Evolutionary conservation across 2,113 vertebrate genomes (phyloP), one percentile per base, ranked within the genome.

Genomic region (Stomatorhinus ivindoensis): DNA sequence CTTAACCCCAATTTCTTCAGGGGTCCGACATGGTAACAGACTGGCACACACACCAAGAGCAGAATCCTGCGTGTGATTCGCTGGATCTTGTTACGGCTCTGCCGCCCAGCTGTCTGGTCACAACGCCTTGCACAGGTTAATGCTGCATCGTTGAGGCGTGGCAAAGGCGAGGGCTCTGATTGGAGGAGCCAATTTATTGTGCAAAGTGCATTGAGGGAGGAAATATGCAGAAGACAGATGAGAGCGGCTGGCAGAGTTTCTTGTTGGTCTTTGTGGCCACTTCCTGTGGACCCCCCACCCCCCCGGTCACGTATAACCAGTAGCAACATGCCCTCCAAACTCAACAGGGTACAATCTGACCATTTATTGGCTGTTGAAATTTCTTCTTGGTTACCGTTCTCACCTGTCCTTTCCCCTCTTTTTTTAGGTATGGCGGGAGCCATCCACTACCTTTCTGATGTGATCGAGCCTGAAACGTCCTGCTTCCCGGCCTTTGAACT

Each of bases 401-500:
- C 4, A 80, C 2, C 3, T 50, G 58, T 19, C 10, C 48, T 46
- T 91, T 86, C 46, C 21, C 10, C 91, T 46, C 44, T 46, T 90
- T 50, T 55, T 93, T 89, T 92, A 99, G 98, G 98, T 85, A 99
- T 99, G 98, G 98, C 98, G 0, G 98, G 98, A 51, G 94, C 98
- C 9, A 95, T 99, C 93, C 95, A 98, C 93, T 99, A 97, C 93
- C 97, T 99, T 8, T 99, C 98, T 0, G 98, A 99, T 86, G 87
- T 99, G 92, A 90, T 94, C 9, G 93, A 93, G 15, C 98, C 98
- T 0, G 97, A 98, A 92, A 94, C 95, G 0, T 97, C 98, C 55
- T 93, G 94, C 92, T 99, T 99, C 91, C 98, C 98, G 47, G 98
- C 98, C 0, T 99, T 99, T 95, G 97, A 99, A 95, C 97, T 99